Evolutionary conservation across 1,140 invertebrate genomes (phyloP), one percentile per base, ranked within the genome.

Genomic region (Pseudobourletiella spinata): DNA sequence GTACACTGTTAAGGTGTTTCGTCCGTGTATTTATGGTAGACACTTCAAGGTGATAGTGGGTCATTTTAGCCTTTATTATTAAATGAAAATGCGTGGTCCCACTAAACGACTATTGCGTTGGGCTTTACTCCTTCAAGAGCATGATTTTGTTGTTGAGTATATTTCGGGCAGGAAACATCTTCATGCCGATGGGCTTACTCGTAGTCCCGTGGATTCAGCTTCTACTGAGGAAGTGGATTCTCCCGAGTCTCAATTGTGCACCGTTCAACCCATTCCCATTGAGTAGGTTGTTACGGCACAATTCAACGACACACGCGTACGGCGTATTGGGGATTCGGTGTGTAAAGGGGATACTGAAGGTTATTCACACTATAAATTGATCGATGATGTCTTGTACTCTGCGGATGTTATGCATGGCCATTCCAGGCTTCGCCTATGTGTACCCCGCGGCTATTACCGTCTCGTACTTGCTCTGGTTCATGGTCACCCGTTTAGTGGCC

Each of bases 21-120:
- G 72, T n/a, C 61, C 65, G 2, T 79, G 75, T 65, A n/a, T 76
- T 28, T 46, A 62, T 1, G 48, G 48, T 2, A 63, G 14, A 39
- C 1, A 51, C 1, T 82, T 82, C 63, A 76, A 64, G 20, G 71
- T 82, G 0, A 48, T 75, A 2, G 81, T 77, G 1, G 79, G 82
- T 64, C 76, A 82, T 66, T 69, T 71, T 66, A 73, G 76, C 0
- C 60, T 81, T 2, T 64, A 65, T 28, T 79, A 74, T 72, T 66
- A 81, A 2, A 61, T 72, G 20, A n/a, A n/a, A n/a, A 71, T 71
- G 3, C 1, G 18, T 1, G 61, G 57, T 57, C 26, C 51, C 16
- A 44, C 55, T 15, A 46, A 35, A 1, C 39, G 52, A 4, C 52
- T 48, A 54, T 30, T 71, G 20, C 56, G 35, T 8, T 72, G 68